Conservation (phyloP, 2,888 invertebrate species). For the Torymus tubicola region DNA sequence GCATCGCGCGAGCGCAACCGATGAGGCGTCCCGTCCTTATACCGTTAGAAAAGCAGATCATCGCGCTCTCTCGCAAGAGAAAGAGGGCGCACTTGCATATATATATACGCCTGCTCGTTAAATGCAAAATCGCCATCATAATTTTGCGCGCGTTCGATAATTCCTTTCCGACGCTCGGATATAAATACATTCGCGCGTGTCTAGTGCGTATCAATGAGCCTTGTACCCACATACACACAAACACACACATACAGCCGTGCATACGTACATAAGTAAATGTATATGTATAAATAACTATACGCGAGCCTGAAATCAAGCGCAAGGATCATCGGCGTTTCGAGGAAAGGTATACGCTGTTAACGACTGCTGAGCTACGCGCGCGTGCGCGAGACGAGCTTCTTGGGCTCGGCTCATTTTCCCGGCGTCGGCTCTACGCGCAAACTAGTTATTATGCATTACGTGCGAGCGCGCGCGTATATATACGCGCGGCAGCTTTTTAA, state of each 20-base stretch:
- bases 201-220: too few relatives aligned
- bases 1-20: slow-evolving; percentile 65
- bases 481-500: too few relatives aligned
- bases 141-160: slow-evolving; percentile 54
- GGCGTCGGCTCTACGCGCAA: background rate
- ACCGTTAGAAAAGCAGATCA: slow-evolving; percentile 69
- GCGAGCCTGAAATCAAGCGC: background rate
- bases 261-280: too few relatives aligned
- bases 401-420: background rate
- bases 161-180: slow-evolving; percentile 15
- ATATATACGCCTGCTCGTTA: slow-evolving; percentile 64
- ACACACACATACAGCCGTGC: too few relatives aligned
- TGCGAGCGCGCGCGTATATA: too few relatives aligned
- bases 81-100: slow-evolving; percentile 59
- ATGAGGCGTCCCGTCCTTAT: slow-evolving; percentile 68
- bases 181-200: too few relatives aligned
- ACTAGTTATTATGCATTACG: too few relatives aligned
- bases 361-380: background rate
- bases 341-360: slow-evolving; percentile 1
- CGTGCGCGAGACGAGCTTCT: background rate
- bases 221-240: too few relatives aligned
- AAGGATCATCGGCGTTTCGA: slow-evolving; percentile 10
- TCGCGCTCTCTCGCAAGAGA: background rate
- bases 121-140: slow-evolving; percentile 67
- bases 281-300: background rate